Evolutionary conservation across 2,113 vertebrate genomes (phyloP).

Genomic region (Tragelaphus buxtoni): DNA sequence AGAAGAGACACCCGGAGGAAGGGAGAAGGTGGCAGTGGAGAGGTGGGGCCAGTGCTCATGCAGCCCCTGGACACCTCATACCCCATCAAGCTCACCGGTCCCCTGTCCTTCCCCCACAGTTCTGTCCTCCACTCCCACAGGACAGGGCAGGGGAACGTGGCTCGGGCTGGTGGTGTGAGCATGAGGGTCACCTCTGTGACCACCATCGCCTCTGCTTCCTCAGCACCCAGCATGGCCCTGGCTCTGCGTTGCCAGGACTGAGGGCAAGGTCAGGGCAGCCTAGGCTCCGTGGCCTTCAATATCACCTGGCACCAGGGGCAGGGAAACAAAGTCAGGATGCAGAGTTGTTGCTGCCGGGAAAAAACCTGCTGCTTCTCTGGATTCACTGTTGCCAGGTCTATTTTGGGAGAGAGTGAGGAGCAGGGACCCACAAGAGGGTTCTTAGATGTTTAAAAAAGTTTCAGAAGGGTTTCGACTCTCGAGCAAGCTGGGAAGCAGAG

Average conservation of each 20-base stretch:
- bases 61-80: not conserved
- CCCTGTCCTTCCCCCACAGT: no score
- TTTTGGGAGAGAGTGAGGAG: not conserved
- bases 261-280: not conserved
- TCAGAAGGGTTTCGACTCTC: not conserved
- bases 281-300: accelerated
- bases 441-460: not conserved
- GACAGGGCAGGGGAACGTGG: not conserved
- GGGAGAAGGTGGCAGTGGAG: no score
- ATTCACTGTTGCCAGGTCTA: no score
- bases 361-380: not conserved
- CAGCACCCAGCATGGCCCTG: not conserved
- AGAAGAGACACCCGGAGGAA: not conserved
- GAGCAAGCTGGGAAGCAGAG: not conserved
- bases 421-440: not conserved
- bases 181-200: not conserved
- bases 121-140: not conserved
- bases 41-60: accelerated
- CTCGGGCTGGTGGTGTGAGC: not conserved
- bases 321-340: not conserved
- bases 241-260: not conserved
- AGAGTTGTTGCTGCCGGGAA: not conserved
- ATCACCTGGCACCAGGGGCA: not conserved
- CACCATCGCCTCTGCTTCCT: accelerated
- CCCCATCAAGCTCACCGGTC: not conserved